Base-by-base conservation (phyloP, 1,140 invertebrate genomes). In the Fopius arisanus region DNA sequence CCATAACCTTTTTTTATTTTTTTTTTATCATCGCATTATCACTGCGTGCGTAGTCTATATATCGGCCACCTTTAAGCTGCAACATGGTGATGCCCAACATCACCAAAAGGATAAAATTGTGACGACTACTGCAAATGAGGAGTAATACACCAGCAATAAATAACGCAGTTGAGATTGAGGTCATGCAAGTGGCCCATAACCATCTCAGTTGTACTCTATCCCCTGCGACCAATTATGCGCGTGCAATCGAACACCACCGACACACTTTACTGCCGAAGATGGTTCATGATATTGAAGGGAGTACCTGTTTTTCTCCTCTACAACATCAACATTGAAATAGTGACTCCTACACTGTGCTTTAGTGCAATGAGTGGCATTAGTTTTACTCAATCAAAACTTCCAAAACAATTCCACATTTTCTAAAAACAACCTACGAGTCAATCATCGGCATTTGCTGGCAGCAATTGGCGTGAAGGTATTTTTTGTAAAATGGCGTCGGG, bases 161-260 rank as follows among this genome's bases (percentile, higher is more conserved):
- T 75, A 66, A 29, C 74, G 54, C 48, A 43, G 43, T 48, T 33
- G 72, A 79, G 77, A 77, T 79, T 73, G 76, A 76, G 76, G 76
- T 75, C 76, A 72, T 74, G 74, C 68, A 72, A 48, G 74, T 74
- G 41, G 76, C 70, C 67, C 66, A 70, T 77, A 79, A 78, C 77
- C 74, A 73, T 77, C 74, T 72, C 43, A 48, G 43, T 48, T 48
- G 43, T 48, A 19, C 43, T n/a, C n/a, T n/a, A 48, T 48, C 43
- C 43, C 43, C 43, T 48, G 43, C 16, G 43, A 48, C 43, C 43
- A 48, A 48, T 48, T 48, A 48, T 48, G 14, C 43, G 43, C 16
- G 16, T 48, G 16, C 14, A 48, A 48, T 48, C 43, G 43, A 48
- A 48, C 16, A 48, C 43, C 43, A 48, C 16, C 43, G 71, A 70